Evolutionary conservation across 2,113 vertebrate genomes (phyloP).

Genomic region (Stigmatopora argus): DNA sequence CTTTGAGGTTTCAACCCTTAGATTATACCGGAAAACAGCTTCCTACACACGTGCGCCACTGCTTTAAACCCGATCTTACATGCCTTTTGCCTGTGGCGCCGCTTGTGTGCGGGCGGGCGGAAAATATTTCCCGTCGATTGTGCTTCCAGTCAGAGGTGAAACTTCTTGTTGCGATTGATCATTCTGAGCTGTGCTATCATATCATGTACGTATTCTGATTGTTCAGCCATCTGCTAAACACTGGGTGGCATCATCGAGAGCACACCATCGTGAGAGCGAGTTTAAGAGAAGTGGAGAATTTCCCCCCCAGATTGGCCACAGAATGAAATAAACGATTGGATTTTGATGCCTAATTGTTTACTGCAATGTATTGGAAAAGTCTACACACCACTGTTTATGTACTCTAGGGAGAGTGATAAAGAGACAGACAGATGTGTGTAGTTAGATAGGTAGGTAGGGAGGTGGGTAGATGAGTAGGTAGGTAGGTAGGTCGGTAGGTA

Average conservation of each 20-base stretch:
- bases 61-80: conserved; percentile 9
- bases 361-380: too few species aligned
- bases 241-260: not conserved
- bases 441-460: too few species aligned
- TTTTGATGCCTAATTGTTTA: not conserved
- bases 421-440: too few species aligned
- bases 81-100: not conserved
- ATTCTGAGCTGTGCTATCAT: not conserved
- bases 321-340: not conserved
- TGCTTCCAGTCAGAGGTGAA: not conserved
- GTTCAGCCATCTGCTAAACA: not conserved
- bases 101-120: not conserved
- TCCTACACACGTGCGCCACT: conserved; percentile 8
- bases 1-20: conserved; percentile 3
- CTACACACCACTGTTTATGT: too few species aligned
- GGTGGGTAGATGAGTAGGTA: too few species aligned
- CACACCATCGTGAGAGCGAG: not conserved
- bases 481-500: too few species aligned
- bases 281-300: not conserved
- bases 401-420: too few species aligned
- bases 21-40: not conserved
- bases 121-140: not conserved
- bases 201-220: not conserved
- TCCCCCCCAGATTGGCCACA: not conserved
- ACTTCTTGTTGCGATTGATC: not conserved